Conservation (phyloP, 2,797 vertebrate species). For the Melopsittacus undulatus region DNA sequence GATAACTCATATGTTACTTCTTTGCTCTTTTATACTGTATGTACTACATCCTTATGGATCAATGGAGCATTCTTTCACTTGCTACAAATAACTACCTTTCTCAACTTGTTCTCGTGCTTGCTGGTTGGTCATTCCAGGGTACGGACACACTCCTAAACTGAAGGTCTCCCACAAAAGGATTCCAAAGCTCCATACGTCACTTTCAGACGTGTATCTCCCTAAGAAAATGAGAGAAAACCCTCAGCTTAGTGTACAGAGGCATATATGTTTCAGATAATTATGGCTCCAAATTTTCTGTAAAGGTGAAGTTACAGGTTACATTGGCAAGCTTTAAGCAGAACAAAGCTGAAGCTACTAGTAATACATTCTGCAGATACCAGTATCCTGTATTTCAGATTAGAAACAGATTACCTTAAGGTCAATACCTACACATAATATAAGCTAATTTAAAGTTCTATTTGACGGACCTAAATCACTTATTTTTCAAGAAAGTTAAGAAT, state of each 20-base stretch:
- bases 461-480: neutral
- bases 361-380: neutral
- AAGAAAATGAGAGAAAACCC: neutral
- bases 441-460: neutral
- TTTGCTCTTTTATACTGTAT: neutral
- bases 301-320: neutral
- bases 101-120: slow-evolving; percentile 97
- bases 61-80: neutral
- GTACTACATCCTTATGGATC: neutral
- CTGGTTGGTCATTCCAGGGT: slow-evolving; percentile 98
- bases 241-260: neutral
- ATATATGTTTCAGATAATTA: neutral
- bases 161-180: slow-evolving; percentile 98
- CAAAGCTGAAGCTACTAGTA: neutral
- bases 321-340: neutral
- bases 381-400: neutral
- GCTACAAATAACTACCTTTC: slow-evolving; percentile 81
- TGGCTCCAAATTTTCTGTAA: neutral
- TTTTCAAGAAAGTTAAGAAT: neutral
- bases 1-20: neutral
- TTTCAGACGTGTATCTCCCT: slow-evolving; percentile 98
- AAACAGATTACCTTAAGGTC: neutral
- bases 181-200: slow-evolving; percentile 96
- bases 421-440: neutral
- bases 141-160: slow-evolving; percentile 94